Evolutionary conservation across 64 coral and sea anemone genomes (phyloP), one percentile per base, ranked within the genome.

Genomic region (Stylophora pistillata): DNA sequence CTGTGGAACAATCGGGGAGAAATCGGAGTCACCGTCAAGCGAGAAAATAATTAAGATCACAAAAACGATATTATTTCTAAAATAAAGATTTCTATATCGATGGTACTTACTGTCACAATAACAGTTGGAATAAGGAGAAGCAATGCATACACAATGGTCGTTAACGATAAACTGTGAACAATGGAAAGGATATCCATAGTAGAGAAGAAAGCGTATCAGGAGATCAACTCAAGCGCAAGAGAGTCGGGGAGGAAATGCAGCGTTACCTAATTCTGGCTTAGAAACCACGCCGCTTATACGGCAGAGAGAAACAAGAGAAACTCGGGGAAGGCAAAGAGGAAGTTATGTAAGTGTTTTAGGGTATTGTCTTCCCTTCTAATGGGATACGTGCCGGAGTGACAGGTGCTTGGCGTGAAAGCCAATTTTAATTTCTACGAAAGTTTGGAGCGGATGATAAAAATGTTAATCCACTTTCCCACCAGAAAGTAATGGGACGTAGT

Each of bases 1-100:
- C 97, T 99, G 71, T 17, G 54, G 37, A 91, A 61, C 6, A 30
- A 68, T 60, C 3, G 7, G 32, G 65, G 23, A 32, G 27, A 74
- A 87, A 86, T 71, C 64, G 23, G 52, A 34, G 13, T 41, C 56
- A 76, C 30, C 33, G 37, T 9, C 17, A 9, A 2, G 15, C 9
- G 53, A 56, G 26, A 52, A 59, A 27, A 82, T 23, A 9, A 53
- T 17, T 10, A 53, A 21, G 16, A 31, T 33, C 17, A 23, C 16
- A 23, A 76, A 52, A 33, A 77, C 57, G 30, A 79, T 47, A 30
- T 53, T 41, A 2, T 20, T 17, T 77, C n/a, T 77, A 55, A 9
- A 58, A 17, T 33, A 4, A 60, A 17, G 30, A 4, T 32, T n/a
- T 84, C 21, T 6, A 47, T 3, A 47, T 41, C 23, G 53, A 53